A percentile compares a stretch with the other conserved stretches of the same genome.
Conservation (phyloP, 2,797 vertebrate genomes). For the Netta rufina region DNA sequence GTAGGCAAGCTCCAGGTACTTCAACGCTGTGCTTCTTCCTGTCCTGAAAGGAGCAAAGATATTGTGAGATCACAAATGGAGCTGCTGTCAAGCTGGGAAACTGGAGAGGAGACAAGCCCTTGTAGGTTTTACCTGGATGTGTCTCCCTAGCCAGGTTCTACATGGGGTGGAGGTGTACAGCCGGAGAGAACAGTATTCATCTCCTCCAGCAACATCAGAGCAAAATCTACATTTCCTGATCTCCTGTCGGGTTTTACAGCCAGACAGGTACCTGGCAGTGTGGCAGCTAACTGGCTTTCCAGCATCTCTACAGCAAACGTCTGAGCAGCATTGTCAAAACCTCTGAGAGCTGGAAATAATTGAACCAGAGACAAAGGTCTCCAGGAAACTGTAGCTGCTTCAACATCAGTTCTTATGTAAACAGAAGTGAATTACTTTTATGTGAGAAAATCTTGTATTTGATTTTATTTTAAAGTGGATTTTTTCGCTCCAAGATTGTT, state of each 20-base stretch:
- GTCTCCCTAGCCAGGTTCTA: background rate
- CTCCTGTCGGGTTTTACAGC: background rate
- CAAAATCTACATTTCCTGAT: background rate
- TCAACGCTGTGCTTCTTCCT: background rate
- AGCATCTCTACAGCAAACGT: fast-evolving
- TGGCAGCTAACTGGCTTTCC: background rate
- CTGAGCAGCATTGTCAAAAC: background rate
- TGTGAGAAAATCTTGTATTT: background rate
- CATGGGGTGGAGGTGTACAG: background rate
- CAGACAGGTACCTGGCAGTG: background rate
- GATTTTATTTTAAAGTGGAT: background rate
- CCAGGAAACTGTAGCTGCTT: background rate
- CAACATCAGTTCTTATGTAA: background rate
- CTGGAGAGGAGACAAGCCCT: background rate
- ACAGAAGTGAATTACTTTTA: background rate
- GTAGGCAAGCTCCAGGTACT: background rate
- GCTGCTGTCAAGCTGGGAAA: background rate
- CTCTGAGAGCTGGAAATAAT: slow-evolving; percentile 10
- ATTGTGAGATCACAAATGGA: background rate
- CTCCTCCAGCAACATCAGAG: background rate
- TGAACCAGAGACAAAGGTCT: background rate
- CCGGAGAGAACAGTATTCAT: background rate
- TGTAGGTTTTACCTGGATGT: background rate
- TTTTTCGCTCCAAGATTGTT: background rate
- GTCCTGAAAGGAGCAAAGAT: background rate